Evolutionary conservation across 2,113 vertebrate species (phyloP), one percentile per base, ranked within the genome.

Genomic region (Tonatia bakeri): DNA sequence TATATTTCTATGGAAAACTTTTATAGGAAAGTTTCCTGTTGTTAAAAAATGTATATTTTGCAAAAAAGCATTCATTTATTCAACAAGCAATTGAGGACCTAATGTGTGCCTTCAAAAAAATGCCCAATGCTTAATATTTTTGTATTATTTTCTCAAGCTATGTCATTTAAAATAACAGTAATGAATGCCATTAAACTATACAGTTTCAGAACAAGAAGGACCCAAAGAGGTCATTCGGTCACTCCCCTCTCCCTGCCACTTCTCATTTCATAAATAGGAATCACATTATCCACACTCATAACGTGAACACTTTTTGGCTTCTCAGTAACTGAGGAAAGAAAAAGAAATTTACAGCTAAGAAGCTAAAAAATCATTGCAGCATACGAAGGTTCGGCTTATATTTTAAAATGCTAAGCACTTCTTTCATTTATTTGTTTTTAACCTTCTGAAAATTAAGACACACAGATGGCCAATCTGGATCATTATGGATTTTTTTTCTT

Each of bases 381-480:
- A 19, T 40, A 73, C 22, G 31, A 80, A 90, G 9, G 1, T 75
- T 90, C 5, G 10, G 40, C 13, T 92, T 84, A 70, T 56, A 36
- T 16, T 59, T 69, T 67, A 86, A 92, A 47, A 72, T 38, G 22
- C 24, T 59, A 45, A 47, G 6, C 16, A 38, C 0, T 36, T 87
- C 28, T 86, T 83, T 61, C 24, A 67, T 19, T 52, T 76, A 50
- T 52, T 85, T 90, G 28, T 90, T 93, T 77, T 94, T 96, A 79
- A 92, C 43, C 93, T 95, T 92, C 31, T 80, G 90, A 69, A 93
- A 93, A 67, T 80, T 92, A 94, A 72, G 87, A 95, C 6, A 86
- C 28, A 52, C 28, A 61, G 31, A 69, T 85, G 75, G 26, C 3
- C 45, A 89, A 20, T 75, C 43, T 72, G 52, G 61, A 87, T 95